Evolutionary conservation across 2,888 invertebrate genomes (phyloP).

Genomic region (Hybos culiciformis): DNA sequence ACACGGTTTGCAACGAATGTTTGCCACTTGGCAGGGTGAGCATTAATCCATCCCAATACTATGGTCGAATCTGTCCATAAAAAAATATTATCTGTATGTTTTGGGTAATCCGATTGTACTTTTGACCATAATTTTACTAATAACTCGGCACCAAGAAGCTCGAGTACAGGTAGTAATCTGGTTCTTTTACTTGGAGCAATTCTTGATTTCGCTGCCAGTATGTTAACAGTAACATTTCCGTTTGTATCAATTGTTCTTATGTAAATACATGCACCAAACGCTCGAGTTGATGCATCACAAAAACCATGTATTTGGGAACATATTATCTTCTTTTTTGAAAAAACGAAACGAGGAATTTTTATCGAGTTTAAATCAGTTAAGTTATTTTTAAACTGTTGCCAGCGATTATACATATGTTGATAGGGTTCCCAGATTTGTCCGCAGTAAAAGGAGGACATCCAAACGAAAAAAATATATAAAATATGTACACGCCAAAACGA

Average conservation of each 20-base stretch:
- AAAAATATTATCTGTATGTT: too few relatives aligned
- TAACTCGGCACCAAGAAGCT: background rate
- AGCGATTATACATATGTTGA: too few relatives aligned
- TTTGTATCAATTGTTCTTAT: background rate
- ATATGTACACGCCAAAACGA: too few relatives aligned
- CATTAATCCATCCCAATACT: conserved; percentile 11
- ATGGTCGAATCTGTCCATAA: conserved; percentile 3
- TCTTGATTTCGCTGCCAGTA: background rate
- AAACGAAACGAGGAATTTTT: too few relatives aligned
- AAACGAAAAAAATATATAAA: too few relatives aligned
- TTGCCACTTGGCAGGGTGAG: conserved; percentile 6
- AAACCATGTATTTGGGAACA: background rate
- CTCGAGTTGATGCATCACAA: background rate
- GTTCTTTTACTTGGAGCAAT: background rate
- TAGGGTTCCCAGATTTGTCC: too few relatives aligned
- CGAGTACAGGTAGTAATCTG: background rate
- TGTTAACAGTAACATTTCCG: background rate
- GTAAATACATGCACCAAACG: background rate
- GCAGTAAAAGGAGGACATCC: too few relatives aligned
- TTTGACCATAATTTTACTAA: background rate
- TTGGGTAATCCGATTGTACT: background rate
- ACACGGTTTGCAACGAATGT: conserved; percentile 12
- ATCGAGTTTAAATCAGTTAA: too few relatives aligned
- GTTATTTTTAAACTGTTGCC: too few relatives aligned
- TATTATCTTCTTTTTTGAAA: too few relatives aligned